phyloP scores from a whole-genome alignment of 2,888 invertebrate genomes.

The Timandra comae region DNA sequence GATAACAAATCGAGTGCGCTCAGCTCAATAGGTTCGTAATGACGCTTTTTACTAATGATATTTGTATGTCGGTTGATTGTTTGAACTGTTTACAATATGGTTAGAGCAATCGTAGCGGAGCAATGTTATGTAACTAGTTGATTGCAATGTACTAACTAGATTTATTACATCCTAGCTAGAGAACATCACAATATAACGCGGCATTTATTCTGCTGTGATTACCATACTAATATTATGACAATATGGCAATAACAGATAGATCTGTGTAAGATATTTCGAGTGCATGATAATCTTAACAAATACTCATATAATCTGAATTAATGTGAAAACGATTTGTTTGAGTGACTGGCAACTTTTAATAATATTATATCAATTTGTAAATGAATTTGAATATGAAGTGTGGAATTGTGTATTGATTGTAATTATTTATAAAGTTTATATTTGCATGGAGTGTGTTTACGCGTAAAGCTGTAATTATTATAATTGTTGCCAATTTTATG shows the following conservation, averaged over 20 bases:
- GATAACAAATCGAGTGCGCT: slow-evolving; percentile 72
- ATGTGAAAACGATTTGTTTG: too few relatives aligned
- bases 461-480: slow-evolving; percentile 41
- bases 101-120: slow-evolving; percentile 28
- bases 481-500: slow-evolving; percentile 64
- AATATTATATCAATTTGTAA: slow-evolving; percentile 26
- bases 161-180: background rate
- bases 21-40: slow-evolving; percentile 65
- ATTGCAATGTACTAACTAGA: slow-evolving; percentile 10
- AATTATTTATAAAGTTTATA: slow-evolving; percentile 17
- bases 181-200: too few relatives aligned
- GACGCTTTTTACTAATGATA: slow-evolving; percentile 53
- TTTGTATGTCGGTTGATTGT: slow-evolving; percentile 41
- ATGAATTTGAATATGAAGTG: slow-evolving; percentile 7
- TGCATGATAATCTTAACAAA: too few relatives aligned
- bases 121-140: slow-evolving; percentile 28
- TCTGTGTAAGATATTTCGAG: too few relatives aligned
- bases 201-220: too few relatives aligned
- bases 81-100: slow-evolving; percentile 10
- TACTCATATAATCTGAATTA: too few relatives aligned
- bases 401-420: slow-evolving; percentile 8
- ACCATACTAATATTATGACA: too few relatives aligned
- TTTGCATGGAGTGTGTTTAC: slow-evolving; percentile 20
- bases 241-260: too few relatives aligned
- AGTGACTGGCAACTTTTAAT: too few relatives aligned